Base-by-base conservation (phyloP, 2,888 invertebrate genomes). In the Operophtera brumata region DNA sequence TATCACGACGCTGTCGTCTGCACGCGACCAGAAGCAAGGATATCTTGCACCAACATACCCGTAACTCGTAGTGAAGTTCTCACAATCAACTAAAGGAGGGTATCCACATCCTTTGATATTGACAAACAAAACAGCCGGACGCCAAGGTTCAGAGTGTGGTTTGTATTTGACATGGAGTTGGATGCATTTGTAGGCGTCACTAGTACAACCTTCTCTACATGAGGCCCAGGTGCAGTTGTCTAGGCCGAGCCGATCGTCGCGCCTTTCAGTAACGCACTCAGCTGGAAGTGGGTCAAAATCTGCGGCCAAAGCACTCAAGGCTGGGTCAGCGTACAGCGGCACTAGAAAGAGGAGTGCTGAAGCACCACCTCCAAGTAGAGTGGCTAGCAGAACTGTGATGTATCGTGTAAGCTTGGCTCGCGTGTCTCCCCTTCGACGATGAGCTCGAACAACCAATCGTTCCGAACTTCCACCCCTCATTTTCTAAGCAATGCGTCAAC, bases 51-150 rank as follows among this genome's bases (percentile, higher is more conserved):
- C 95, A 65, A 93, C 92, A 66, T 89, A 91, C 30, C 95, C 95
- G 76, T 93, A 94, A 62, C 91, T 92, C 50, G 91, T 91, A 9
- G 94, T 94, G 78, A 95, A 96, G 76, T 94, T 94, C 64, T 92
- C 92, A 82, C 96, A 96, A 70, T 94, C 92, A 54, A 96, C 94
- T 43, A 90, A 86, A 35, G 96, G 96, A 10, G 96, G 96, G 77
- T 95, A 96, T 7, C 96, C 96, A 80, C 96, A 96, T 51, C 96
- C 96, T 77, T 95, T 96, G 74, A 95, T 95, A 82, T 96, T 96
- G 47, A 95, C 95, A 75, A 94, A 91, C 43, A 96, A 85, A 37
- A 93, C 91, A 4, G 93, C 93, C 44, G 92, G 92, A 26, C 91
- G 86, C 84, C 91, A 90, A 61, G 91, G 86, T 49, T 82, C 85